phyloP scores from a whole-genome alignment of 2,113 vertebrate species.

The Candoia aspera region DNA sequence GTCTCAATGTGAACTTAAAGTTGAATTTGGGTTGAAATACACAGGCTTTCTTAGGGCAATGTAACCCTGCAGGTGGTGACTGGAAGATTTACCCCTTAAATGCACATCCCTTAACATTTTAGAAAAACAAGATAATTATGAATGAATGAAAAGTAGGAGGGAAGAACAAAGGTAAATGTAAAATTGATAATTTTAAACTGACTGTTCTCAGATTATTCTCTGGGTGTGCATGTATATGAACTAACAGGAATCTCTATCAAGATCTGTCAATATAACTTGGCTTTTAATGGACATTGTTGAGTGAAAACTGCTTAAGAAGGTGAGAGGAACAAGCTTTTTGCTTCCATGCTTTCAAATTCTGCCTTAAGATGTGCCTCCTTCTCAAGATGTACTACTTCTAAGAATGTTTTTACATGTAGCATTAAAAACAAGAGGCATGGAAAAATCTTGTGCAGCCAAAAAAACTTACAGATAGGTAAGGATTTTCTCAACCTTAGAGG shows the following conservation, averaged over 20 bases:
- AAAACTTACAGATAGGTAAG: background rate
- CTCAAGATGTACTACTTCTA: too few species aligned
- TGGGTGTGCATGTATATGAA: background rate
- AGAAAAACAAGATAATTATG: background rate
- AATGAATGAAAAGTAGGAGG: background rate
- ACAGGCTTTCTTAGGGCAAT: background rate
- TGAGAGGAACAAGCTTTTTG: background rate
- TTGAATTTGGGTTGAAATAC: background rate
- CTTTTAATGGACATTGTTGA: background rate
- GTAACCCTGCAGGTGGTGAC: too few species aligned
- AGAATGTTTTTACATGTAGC: background rate
- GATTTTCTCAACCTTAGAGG: background rate
- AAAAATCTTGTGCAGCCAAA: background rate
- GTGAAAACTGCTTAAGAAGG: background rate
- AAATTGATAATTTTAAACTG: background rate
- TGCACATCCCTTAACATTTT: background rate
- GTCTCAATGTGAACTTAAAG: background rate
- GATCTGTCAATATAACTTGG: background rate
- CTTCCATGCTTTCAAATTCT: background rate
- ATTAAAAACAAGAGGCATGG: background rate
- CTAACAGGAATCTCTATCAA: background rate
- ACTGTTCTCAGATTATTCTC: background rate
- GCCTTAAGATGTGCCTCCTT: too few species aligned
- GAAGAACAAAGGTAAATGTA: background rate
- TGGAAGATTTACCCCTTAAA: background rate